Evolutionary conservation across 2,113 vertebrate species (phyloP).

Genomic region (Jaculus jaculus): DNA sequence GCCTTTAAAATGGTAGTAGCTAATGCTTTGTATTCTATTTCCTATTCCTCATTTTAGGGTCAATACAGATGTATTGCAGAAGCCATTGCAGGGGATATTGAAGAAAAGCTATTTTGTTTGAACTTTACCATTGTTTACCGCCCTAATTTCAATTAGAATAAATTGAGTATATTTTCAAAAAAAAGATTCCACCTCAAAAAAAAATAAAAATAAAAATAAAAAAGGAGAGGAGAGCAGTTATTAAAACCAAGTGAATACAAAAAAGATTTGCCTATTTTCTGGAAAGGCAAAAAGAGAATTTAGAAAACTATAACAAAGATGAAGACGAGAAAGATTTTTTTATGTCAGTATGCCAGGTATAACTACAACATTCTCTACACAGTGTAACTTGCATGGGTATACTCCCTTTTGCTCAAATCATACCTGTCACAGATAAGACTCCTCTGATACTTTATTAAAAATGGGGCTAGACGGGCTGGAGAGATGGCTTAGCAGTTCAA

Average conservation of each 20-base stretch:
- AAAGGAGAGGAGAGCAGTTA: too few species aligned
- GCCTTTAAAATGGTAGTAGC: neutral
- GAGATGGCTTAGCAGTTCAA: too few species aligned
- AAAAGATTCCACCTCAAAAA: too few species aligned
- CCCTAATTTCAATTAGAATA: conserved; percentile 62
- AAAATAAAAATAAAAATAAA: too few species aligned
- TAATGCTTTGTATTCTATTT: conserved; percentile 50
- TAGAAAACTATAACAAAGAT: conserved; percentile 30
- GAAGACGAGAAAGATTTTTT: neutral
- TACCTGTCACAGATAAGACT: neutral
- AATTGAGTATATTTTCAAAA: conserved; percentile 31
- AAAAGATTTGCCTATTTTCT: neutral
- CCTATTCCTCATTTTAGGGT: conserved; percentile 79
- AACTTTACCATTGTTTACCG: conserved; percentile 81
- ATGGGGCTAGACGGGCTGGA: too few species aligned
- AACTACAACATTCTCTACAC: neutral
- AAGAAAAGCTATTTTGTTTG: conserved; percentile 75
- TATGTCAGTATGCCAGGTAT: neutral
- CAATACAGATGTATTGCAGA: conserved; percentile 49
- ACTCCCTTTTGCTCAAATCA: neutral
- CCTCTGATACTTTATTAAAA: neutral
- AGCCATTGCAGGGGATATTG: conserved; percentile 72
- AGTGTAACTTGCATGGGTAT: neutral
- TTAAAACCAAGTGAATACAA: neutral
- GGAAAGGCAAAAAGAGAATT: conserved; percentile 18